A percentile compares a stretch with the other conserved stretches of the same genome.
Evolutionary conservation across 2,113 vertebrate genomes (phyloP).

Genomic region (Anseranas semipalmata): DNA sequence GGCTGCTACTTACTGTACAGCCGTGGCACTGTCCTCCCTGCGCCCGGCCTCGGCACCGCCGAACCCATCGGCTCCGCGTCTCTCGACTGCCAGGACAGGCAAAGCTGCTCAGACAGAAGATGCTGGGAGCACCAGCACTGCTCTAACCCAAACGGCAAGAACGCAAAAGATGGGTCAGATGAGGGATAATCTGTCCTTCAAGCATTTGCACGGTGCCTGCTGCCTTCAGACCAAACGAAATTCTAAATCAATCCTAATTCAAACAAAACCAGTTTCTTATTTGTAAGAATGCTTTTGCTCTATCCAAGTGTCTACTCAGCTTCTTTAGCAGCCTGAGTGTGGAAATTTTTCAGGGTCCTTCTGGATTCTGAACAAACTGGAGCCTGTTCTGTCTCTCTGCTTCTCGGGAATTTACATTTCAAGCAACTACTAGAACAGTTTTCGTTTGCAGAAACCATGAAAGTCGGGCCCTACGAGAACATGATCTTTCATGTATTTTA

Average conservation of each 20-base stretch:
- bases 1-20: not conserved
- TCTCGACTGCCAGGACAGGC: not conserved
- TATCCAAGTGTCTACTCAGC: not conserved
- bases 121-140: not conserved
- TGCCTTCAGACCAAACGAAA: not conserved
- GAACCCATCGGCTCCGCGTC: not conserved
- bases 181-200: not conserved
- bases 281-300: not conserved
- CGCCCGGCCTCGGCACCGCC: not conserved
- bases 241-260: not conserved
- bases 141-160: not conserved
- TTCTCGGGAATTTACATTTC: not conserved
- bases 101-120: not conserved
- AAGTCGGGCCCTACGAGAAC: not conserved
- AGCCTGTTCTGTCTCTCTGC: not conserved
- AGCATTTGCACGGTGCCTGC: not conserved
- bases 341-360: not conserved
- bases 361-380: not conserved
- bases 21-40: not conserved
- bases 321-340: accelerated
- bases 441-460: not conserved
- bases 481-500: not conserved
- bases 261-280: not conserved
- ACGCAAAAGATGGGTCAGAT: not conserved
- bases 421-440: not conserved